Evolutionary conservation across 2,797 vertebrate species (phyloP), one percentile per base, ranked within the genome.

Genomic region (Pseudochromis fuscus): DNA sequence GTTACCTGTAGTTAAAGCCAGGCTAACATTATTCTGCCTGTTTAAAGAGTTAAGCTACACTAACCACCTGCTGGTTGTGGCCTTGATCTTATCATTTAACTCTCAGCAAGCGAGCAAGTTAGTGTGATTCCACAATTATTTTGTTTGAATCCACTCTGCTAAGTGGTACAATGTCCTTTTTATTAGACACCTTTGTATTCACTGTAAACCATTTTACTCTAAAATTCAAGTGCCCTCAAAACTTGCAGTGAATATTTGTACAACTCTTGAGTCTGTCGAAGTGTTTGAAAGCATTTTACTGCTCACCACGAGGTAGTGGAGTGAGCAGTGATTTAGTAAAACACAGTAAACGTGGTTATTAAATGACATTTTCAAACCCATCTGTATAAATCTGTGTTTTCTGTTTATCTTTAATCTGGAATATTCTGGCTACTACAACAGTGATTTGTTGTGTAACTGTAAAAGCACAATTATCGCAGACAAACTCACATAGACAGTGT

Each of bases 361-460:
- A 6, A 35, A 35, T 35, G 9, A 35, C 9, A 11, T 12, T 12
- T 12, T 11, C 33, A 35, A 3, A 35, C 37, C 6, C 37, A 38
- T 5, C 12, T 38, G 30, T 38, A 15, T n/a, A n/a, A n/a, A n/a
- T n/a, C 24, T 50, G 38, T 44, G 15, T 44, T 28, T 58, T 28
- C 37, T 4, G 40, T 11, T 13, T 42, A n/a, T n/a, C n/a, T n/a
- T n/a, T n/a, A n/a, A n/a, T 79, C 50, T 63, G 19, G 16, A 79
- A 40, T 62, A 49, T 62, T 72, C 11, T 42, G 19, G 18, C 28
- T 70, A 19, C 1, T 4, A 19, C 5, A 10, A 24, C 42, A 64
- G 24, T 2, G 1, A 50, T 58, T 42, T 64, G 64, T 63, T 63
- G 56, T 76, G 62, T 31, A 83, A 73, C 42, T 37, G 18, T 42